Evolutionary conservation across 2,888 invertebrate species (phyloP), one percentile per base, ranked within the genome.

Genomic region (Drosophila percnosoma): DNA sequence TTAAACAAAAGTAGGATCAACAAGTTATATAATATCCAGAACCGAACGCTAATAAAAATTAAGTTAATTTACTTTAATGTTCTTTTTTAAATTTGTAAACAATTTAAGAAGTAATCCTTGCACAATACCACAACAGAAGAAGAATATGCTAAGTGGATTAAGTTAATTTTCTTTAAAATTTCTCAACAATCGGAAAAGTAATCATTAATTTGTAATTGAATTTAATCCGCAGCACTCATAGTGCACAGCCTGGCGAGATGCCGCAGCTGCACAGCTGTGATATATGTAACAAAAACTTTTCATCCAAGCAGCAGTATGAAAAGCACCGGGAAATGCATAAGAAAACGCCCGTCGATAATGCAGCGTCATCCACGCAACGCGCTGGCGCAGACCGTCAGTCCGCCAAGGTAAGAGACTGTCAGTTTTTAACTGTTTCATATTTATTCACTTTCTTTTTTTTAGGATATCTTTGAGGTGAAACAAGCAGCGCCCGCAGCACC

Each of bases 301-400:
- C 95, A 18, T 95, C 95, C 51, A 95, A 95, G 90, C 94, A 95
- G 87, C 95, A 95, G 86, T 96, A 95, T 88, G 92, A 95, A 71
- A 95, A 95, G 90, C 96, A 96, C 87, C 94, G 95, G 75, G 91
- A 94, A 61, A 94, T 94, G 69, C 95, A 94, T 72, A 92, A 93
- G 73, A 89, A 87, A 72, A 54, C 78, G 2, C 67, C 69, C 0
- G 15, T 38, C 2, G 78, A 61, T 5, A 83, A 49, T 38, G 89
- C 80, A 68, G 58, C 63, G 53, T 69, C 63, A 10, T 11, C 58
- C 5, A 54, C 58, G 8, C 66, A 70, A 34, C 21, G 71, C 10
- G 51, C 51, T 49, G 33, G 45, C 57, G 58, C 53, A 62, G 60
- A 52, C 24, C 65, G 70, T 18, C 61, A 68, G 51, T 13, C 36